Evolutionary conservation across 2,888 invertebrate genomes (phyloP), one percentile per base, ranked within the genome.

Genomic region (Tetropium fuscum): DNA sequence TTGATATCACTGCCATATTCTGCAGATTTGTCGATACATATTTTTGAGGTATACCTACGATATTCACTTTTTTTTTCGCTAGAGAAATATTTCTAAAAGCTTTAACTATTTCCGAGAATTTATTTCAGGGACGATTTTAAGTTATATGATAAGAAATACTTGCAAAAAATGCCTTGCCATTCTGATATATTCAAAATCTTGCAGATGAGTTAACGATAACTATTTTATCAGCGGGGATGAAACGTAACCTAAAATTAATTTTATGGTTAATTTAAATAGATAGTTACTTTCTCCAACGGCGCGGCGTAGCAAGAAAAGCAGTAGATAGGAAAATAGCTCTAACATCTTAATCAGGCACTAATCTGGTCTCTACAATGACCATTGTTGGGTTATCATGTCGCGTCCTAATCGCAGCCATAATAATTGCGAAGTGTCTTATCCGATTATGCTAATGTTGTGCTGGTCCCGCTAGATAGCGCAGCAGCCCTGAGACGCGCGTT

Each of bases 361-460:
- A 53, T 53, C 43, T 53, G 43, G 32, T 27, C 38, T 44, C 48
- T 30, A 73, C 70, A 74, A 74, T 75, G 74, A 73, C 73, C 72
- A 71, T 70, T 71, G 72, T 74, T 36, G 22, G 61, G 55, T 58
- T 66, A 68, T 72, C 66, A 65, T 71, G 72, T 72, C 71, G 68
- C 70, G 64, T 70, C 74, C 71, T 78, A 78, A 79, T 78, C 78
- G 78, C 67, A 64, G 72, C 73, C 75, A 74, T 77, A 78, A 79
- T 77, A 78, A 79, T 76, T 74, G 74, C 73, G 68, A 73, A 62
- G 59, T 44, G 73, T 76, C 76, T 80, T 76, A 81, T 80, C 80
- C 80, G 80, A 80, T 81, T 81, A 81, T 81, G 80, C 77, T 78
- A 81, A 81, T 81, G 75, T 75, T 71, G 70, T 69, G 70, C 78